phyloP scores from a whole-genome alignment of 1,140 invertebrate species.

The Sminthurides bifidus region DNA sequence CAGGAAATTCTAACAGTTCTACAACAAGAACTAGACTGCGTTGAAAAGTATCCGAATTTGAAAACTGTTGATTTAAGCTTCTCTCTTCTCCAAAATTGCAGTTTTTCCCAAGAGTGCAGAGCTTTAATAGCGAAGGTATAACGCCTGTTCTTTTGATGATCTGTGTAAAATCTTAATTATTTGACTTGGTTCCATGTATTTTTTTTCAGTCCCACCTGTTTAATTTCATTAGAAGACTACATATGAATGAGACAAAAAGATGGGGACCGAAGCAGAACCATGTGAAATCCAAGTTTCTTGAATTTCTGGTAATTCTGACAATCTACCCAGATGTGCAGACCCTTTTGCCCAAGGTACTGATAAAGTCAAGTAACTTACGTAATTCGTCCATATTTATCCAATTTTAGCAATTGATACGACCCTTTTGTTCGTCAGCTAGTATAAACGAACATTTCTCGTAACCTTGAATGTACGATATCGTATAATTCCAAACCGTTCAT shows the following conservation, averaged over 20 bases:
- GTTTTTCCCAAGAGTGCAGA: slow-evolving; percentile 18
- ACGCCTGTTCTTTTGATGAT: not conserved
- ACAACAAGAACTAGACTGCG: slow-evolving; percentile 11
- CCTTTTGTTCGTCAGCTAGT: too few relatives aligned
- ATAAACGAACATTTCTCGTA: not conserved
- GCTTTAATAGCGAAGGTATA: slow-evolving; percentile 22
- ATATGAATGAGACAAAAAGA: slow-evolving; percentile 22
- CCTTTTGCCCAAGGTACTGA: slow-evolving; percentile 24
- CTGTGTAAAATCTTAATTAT: not conserved
- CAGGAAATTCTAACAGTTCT: slow-evolving; percentile 21
- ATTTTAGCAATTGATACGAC: too few relatives aligned
- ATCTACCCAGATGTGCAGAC: slow-evolving; percentile 24
- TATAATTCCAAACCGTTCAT: too few relatives aligned
- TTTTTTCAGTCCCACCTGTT: slow-evolving; percentile 9
- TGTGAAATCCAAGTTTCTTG: slow-evolving; percentile 18
- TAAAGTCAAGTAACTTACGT: too few relatives aligned
- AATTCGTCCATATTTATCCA: too few relatives aligned
- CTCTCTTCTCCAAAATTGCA: slow-evolving; percentile 17
- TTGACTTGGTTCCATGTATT: not conserved
- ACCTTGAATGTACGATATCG: not conserved
- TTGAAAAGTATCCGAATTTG: slow-evolving; percentile 18
- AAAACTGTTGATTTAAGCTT: slow-evolving; percentile 21
- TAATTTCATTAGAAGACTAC: slow-evolving; percentile 21
- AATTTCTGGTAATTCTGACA: slow-evolving; percentile 16
- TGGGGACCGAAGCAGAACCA: slow-evolving; percentile 23